Percentiles rank a stretch among this genome's conserved stretches.
Conservation (phyloP, 2,113 vertebrate genomes). For the Calidris pugnax region DNA sequence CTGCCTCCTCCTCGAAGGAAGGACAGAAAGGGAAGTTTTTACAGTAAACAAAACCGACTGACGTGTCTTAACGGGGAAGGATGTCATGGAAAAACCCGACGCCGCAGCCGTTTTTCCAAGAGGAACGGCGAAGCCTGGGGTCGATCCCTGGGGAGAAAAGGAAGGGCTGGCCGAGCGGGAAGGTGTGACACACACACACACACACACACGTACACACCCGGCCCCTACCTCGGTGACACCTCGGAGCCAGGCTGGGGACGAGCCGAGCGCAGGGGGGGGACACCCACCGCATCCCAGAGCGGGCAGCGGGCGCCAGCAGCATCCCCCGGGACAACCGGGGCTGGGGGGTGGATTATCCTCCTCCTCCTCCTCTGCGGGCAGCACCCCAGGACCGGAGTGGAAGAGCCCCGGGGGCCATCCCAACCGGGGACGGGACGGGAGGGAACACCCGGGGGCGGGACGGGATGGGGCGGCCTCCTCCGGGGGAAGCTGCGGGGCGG, state of each 20-base stretch:
- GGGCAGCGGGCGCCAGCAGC: neutral
- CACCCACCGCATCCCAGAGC: neutral
- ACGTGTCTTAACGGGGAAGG: neutral
- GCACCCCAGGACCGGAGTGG: neutral
- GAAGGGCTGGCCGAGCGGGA: neutral
- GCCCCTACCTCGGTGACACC: neutral
- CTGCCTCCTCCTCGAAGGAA: rapidly evolving
- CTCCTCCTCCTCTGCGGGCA: too few species aligned
- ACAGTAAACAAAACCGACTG: neutral
- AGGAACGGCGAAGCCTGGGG: neutral
- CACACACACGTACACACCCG: too few species aligned
- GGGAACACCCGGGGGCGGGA: neutral
- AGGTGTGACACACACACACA: neutral
- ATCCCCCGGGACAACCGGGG: neutral
- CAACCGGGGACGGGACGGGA: too few species aligned
- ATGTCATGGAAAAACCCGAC: neutral
- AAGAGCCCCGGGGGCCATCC: neutral
- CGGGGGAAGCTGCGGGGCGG: neutral
- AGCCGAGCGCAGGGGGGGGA: neutral
- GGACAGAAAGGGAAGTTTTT: neutral
- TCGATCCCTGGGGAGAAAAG: neutral
- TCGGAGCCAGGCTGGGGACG: neutral
- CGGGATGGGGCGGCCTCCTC: neutral
- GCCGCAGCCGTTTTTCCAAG: neutral
- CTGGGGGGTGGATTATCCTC: too few species aligned